Conservation (phyloP, 1,140 invertebrate genomes). For the Ips typographus region DNA sequence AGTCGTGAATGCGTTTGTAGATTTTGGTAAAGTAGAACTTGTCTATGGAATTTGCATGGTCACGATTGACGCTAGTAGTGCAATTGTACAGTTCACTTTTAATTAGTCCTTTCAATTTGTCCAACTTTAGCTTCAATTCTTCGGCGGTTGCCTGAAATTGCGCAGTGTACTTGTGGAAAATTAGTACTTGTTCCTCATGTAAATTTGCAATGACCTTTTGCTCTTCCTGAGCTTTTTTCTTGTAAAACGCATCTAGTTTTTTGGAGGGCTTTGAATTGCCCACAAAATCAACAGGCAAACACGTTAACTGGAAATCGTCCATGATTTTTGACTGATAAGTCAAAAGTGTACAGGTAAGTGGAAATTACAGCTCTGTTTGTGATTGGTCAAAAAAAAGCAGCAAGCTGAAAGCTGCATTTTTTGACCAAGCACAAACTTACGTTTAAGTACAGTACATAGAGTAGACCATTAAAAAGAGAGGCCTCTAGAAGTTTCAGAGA, state of each 20-base stretch:
- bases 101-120: conserved; percentile 6
- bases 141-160: conserved; percentile 1
- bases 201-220: not conserved
- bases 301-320: conserved; percentile 11
- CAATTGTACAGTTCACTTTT: conserved; percentile 20
- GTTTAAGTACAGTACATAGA: too few species aligned
- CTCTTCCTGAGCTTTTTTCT: conserved; percentile 8
- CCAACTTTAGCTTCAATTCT: conserved; percentile 3
- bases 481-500: too few species aligned
- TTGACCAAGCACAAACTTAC: too few species aligned
- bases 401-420: too few species aligned
- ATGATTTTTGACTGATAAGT: conserved; percentile 4
- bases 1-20: conserved; percentile 9
- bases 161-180: conserved; percentile 13
- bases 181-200: conserved; percentile 8
- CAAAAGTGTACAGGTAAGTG: not conserved
- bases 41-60: conserved; percentile 11
- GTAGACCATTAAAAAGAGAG: too few species aligned
- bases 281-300: conserved; percentile 25
- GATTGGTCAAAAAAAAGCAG: too few species aligned
- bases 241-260: conserved; percentile 14
- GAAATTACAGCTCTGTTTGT: too few species aligned
- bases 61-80: conserved; percentile 7
- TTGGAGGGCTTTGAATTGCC: conserved; percentile 20
- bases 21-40: conserved; percentile 5